Base-by-base conservation (phyloP, 2,888 invertebrate species). In the Aleiodes leptofemur region DNA sequence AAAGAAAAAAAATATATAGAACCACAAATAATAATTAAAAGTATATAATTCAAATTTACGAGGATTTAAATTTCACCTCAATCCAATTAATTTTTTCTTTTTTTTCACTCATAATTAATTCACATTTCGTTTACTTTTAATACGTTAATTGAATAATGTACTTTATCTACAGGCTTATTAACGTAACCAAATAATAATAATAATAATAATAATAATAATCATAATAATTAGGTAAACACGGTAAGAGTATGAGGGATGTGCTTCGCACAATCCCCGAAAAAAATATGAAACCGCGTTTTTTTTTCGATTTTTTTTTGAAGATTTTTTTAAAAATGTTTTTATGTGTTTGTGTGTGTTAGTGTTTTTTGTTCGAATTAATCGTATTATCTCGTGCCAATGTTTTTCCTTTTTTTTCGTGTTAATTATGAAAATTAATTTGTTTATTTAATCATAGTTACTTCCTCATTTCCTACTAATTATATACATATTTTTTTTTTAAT, bases 381-480 rank as follows among this genome's bases (percentile, higher is more conserved):
- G 76, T 76, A 73, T 76, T 66, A 72, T 61, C 38, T 71, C 66
- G 70, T 66, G 70, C 56, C 14, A n/a, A 57, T 13, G 38, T 43
- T 70, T 13, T 23, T n/a, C n/a, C n/a, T 34, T 56, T 31, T 56
- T 50, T 14, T 61, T n/a, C 16, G 48, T 72, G 5, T 50, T 31
- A 61, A 4, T 31, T 53, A 55, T 53, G 16, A 68, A 68, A 51
- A n/a, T 50, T 50, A 13, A 57, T 57, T 31, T 8, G 13, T 74
- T 72, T 80, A 81, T 74, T 72, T 79, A 81, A 78, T 82, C 82
- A 80, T 80, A 79, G 78, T 78, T 78, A 80, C 71, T 82, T 79
- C 79, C 84, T 84, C 83, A 82, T 80, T 81, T 80, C 79, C 81
- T 78, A 78, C 80, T 80, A 50, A 34, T 34, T 34, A 34, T 34